A percentile compares a stretch with the other conserved stretches of the same genome.
phyloP scores from a whole-genome alignment of 2,113 vertebrate genomes.

The Epinephelus moara region DNA sequence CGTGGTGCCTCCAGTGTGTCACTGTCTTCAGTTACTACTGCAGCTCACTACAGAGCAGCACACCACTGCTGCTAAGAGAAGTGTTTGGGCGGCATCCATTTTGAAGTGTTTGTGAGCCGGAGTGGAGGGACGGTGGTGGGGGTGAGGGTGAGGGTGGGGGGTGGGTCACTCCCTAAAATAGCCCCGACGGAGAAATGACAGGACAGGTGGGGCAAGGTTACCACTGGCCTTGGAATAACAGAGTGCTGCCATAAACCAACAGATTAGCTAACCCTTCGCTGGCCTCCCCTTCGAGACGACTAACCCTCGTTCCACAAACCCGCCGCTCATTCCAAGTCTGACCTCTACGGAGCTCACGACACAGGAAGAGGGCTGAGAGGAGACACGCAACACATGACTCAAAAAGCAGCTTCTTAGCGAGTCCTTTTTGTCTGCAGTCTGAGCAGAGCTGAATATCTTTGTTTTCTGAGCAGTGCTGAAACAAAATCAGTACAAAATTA shows the following conservation, averaged over 20 bases:
- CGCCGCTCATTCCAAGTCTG: constrained; percentile 55
- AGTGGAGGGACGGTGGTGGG: not conserved
- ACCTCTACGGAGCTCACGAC: constrained; percentile 44
- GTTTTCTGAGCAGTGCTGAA: too few species aligned
- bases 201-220: constrained; percentile 84
- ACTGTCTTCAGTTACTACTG: not conserved
- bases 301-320: constrained; percentile 38
- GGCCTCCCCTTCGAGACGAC: constrained; percentile 41
- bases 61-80: not conserved
- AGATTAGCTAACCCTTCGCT: constrained; percentile 78
- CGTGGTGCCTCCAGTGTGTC: not conserved
- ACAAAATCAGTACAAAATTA: not conserved
- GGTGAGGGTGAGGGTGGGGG: not conserved
- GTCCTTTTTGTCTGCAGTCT: not conserved
- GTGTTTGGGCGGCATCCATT: constrained; percentile 52
- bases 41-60: not conserved
- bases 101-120: constrained; percentile 64
- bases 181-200: constrained; percentile 81
- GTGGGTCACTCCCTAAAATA: constrained; percentile 81
- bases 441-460: not conserved
- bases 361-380: constrained; percentile 13
- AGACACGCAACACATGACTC: constrained; percentile 10
- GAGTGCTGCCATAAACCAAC: constrained; percentile 81
- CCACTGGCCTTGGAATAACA: constrained; percentile 81
- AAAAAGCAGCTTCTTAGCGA: not conserved